Conservation (phyloP, 2,797 vertebrate genomes). For the Rousettus madagascariensis region DNA sequence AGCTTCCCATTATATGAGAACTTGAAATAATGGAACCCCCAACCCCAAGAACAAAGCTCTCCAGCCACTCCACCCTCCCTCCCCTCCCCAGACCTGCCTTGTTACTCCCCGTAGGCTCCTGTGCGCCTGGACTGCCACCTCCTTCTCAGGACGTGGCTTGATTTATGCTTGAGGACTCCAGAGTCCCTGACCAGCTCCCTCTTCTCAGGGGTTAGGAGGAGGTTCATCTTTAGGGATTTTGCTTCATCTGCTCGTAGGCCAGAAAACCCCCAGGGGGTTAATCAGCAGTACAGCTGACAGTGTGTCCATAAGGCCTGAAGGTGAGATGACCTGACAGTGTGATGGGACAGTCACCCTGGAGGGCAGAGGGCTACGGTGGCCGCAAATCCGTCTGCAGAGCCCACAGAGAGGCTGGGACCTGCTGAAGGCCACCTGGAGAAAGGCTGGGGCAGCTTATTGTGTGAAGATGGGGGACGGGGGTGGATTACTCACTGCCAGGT, state of each 20-base stretch:
- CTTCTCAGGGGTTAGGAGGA: neutral
- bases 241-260: neutral
- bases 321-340: neutral
- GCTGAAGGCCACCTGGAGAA: neutral
- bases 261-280: neutral
- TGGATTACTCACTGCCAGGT: neutral
- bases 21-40: neutral
- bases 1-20: neutral
- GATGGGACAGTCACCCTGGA: neutral
- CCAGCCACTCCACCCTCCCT: no score
- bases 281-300: neutral
- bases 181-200: neutral
- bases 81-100: neutral
- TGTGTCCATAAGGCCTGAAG: neutral
- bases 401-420: neutral
- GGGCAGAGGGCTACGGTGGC: neutral
- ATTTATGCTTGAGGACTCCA: neutral
- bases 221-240: neutral
- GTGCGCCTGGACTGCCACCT: fast-evolving
- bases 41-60: neutral
- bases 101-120: neutral
- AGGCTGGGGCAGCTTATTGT: neutral
- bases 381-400: neutral
- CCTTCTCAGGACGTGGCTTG: fast-evolving
- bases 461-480: neutral